A percentile compares a stretch with the other conserved stretches of the same genome.
Evolutionary conservation across 30 jellyfish, hydroid and myxozoan species (phyloP).

Genomic region (Aurelia aurita complex sp. Pacific): DNA sequence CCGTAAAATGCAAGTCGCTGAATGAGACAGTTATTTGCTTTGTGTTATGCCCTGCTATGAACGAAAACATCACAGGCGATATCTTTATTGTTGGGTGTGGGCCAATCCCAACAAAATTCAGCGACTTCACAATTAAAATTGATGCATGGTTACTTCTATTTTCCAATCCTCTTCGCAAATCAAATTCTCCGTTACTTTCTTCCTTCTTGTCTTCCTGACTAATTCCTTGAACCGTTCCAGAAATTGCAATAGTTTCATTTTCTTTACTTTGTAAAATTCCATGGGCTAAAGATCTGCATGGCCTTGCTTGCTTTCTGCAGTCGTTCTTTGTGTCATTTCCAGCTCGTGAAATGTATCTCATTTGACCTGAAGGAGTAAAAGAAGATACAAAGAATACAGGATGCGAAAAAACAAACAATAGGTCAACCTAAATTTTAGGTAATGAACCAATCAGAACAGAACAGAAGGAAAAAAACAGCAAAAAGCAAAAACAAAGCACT

Average conservation of each 20-base stretch:
- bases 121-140: conserved; percentile 12
- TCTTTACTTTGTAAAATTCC: conserved; percentile 19
- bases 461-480: too few species aligned
- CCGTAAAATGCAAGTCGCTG: conserved; percentile 10
- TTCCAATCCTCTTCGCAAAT: background rate
- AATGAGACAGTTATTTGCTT: conserved; percentile 21
- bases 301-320: conserved; percentile 18
- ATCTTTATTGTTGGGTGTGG: background rate
- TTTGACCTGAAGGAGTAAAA: background rate
- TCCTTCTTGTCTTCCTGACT: background rate
- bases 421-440: too few species aligned
- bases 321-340: conserved; percentile 35
- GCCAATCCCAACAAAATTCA: conserved; percentile 32
- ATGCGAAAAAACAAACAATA: too few species aligned
- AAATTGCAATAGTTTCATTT: conserved; percentile 14
- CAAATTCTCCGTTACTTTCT: background rate
- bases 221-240: background rate
- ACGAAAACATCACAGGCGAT: conserved; percentile 9
- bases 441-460: too few species aligned
- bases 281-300: conserved; percentile 39
- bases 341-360: conserved; percentile 16
- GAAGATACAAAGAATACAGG: background rate
- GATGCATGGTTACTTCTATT: too few species aligned
- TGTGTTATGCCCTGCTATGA: conserved; percentile 4
- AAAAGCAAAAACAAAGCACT: too few species aligned